These are phyloP conservation scores for Oryzias melastigma DNA, from an alignment of 2,113 vertebrate species.

Conservation along the genomic window DNA sequence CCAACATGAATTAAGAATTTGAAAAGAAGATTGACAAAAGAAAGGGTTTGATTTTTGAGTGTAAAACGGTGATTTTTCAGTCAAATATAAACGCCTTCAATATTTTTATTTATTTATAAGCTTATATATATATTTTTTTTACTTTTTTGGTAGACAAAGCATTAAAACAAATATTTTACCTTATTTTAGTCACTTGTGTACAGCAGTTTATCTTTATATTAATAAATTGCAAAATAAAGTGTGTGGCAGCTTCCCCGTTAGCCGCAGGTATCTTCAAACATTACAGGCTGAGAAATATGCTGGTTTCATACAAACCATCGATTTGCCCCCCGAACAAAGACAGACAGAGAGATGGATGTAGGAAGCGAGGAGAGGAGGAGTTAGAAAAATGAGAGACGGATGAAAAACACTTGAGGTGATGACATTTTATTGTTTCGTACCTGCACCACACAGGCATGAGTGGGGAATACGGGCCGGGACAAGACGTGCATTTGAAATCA, in stretches of 20 bases:
- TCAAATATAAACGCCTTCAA: no score
- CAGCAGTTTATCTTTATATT: background rate
- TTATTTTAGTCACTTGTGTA: no score
- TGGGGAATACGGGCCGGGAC: constrained; percentile 4
- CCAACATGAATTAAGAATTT: no score
- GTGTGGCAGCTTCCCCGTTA: constrained; percentile 27
- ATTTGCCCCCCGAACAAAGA: constrained; percentile 71
- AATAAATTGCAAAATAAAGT: constrained; percentile 13
- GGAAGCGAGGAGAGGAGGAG: constrained; percentile 23
- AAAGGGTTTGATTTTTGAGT: no score
- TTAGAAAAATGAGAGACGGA: constrained; percentile 51
- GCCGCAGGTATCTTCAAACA: constrained; percentile 45
- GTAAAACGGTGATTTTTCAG: no score
- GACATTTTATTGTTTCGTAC: constrained; percentile 40
- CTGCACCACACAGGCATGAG: constrained; percentile 10
- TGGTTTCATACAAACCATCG: constrained; percentile 69
- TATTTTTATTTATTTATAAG: no score
- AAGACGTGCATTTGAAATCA: constrained; percentile 18
- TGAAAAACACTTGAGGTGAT: constrained; percentile 35
- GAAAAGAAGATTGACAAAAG: no score
- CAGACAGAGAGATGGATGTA: constrained; percentile 51
- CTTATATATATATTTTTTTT: no score
- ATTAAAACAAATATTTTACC: no score
- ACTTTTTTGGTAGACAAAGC: no score
- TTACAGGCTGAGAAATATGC: constrained; percentile 62